Conservation (phyloP, 2,797 vertebrate genomes). For the Vireo griseus region DNA sequence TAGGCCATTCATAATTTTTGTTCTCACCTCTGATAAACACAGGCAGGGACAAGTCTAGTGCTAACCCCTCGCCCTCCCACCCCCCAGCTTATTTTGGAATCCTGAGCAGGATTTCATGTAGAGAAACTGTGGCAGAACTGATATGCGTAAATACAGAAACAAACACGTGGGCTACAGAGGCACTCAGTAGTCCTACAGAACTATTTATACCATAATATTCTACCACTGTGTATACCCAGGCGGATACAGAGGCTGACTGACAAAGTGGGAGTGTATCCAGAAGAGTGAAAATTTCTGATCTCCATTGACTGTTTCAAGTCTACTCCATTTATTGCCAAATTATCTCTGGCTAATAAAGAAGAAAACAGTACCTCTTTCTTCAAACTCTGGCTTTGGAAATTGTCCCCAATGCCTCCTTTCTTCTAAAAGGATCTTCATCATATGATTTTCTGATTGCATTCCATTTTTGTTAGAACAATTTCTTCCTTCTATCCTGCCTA, state of each 20-base stretch:
- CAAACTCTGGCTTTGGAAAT: neutral
- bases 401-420: neutral
- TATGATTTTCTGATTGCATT: neutral
- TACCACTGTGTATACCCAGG: neutral
- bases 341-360: neutral
- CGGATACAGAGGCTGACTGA: neutral
- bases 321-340: neutral
- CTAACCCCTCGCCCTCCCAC: rapidly evolving
- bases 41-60: neutral
- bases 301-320: neutral
- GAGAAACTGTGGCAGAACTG: neutral
- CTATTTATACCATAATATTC: neutral
- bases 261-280: neutral
- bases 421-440: neutral
- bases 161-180: neutral
- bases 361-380: neutral
- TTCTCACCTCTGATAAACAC: neutral
- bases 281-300: neutral
- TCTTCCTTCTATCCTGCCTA: neutral
- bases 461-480: neutral
- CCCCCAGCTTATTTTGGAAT: neutral
- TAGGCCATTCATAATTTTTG: neutral
- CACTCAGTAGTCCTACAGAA: neutral
- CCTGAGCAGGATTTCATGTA: neutral
- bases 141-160: neutral